Evolutionary conservation across 2,797 vertebrate genomes (phyloP).

Genomic region (Salarias fasciatus): DNA sequence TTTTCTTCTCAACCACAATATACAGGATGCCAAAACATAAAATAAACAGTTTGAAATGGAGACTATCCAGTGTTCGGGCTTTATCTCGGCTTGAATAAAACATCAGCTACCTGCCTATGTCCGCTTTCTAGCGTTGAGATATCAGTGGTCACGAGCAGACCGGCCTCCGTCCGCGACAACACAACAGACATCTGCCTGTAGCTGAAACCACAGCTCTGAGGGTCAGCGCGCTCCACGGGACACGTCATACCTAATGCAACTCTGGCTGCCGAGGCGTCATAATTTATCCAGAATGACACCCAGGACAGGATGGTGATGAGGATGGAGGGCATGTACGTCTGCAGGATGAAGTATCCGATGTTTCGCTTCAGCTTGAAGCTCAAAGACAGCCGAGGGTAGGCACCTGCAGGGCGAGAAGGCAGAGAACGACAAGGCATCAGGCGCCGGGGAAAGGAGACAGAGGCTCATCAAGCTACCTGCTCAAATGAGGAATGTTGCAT

Average conservation of each 20-base stretch:
- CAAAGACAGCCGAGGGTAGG: constrained; percentile 97
- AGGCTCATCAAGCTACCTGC: too few species aligned
- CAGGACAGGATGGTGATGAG: constrained; percentile 99
- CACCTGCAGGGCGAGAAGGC: constrained; percentile 82
- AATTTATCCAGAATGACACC: constrained; percentile 99
- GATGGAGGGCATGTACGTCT: constrained; percentile 99
- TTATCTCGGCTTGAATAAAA: too few species aligned
- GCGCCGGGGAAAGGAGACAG: constrained; percentile 4
- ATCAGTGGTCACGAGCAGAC: too few species aligned
- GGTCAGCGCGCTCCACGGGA: constrained; percentile 30
- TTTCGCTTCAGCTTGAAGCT: constrained; percentile 99
- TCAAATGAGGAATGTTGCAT: constrained; percentile 64
- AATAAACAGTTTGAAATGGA: background rate
- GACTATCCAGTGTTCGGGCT: background rate
- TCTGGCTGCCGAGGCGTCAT: constrained; percentile 97
- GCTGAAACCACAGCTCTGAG: constrained; percentile 20
- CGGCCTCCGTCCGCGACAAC: background rate
- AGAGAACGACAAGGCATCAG: constrained; percentile 9
- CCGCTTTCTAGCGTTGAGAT: too few species aligned
- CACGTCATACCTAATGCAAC: constrained; percentile 94
- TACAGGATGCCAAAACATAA: too few species aligned
- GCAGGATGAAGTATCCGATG: constrained; percentile 99
- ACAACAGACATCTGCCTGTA: constrained; percentile 16
- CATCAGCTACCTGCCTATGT: too few species aligned
- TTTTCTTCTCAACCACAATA: too few species aligned